Evolutionary conservation across 2,797 vertebrate genomes (phyloP), one percentile per base, ranked within the genome.

Genomic region (Avahi laniger): DNA sequence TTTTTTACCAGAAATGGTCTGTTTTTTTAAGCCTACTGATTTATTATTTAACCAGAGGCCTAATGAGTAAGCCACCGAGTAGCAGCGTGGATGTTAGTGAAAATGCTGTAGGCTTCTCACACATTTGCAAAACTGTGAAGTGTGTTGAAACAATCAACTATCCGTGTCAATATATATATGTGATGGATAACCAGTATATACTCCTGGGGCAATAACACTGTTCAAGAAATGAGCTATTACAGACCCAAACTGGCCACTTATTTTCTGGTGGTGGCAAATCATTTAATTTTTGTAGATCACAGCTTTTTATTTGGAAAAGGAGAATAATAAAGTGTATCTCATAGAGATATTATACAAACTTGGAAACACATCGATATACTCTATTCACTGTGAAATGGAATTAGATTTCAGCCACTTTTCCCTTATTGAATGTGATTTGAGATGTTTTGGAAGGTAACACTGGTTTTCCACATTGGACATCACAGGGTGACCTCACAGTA

Each of bases 231-330:
- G 63, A 92, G n/a, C 57, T 87, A 13, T 87, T 79, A 41, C 0
- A 88, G 69, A 70, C 54, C 22, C 54, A 81, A 50, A 57, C 2
- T 79, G 69, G 50, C 7, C 54, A 79, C 73, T 92, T 88, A 48
- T 91, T 94, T 93, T 89, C 33, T 82, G 12, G 1, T 63, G 7
- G 33, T 79, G 61, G 33, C 79, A 91, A 86, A 41, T 79, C 33
- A 79, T 81, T 95, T 87, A 73, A 89, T 97, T 79, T 93, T 59
- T 80, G 1, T 65, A 48, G 30, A 18, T 46, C 75, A 79, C n/a
- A 46, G 35, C 26, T 57, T 57, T 89, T 88, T 67, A 59, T 69
- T 89, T 94, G 48, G 50, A 85, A 95, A 94, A 65, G 80, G 14
- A 78, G 30, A 80, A 93, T 63, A 95, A 83, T 76, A 83, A 89